Conservation (phyloP, 2,797 vertebrate species). For the Peromyscus nudipes region DNA sequence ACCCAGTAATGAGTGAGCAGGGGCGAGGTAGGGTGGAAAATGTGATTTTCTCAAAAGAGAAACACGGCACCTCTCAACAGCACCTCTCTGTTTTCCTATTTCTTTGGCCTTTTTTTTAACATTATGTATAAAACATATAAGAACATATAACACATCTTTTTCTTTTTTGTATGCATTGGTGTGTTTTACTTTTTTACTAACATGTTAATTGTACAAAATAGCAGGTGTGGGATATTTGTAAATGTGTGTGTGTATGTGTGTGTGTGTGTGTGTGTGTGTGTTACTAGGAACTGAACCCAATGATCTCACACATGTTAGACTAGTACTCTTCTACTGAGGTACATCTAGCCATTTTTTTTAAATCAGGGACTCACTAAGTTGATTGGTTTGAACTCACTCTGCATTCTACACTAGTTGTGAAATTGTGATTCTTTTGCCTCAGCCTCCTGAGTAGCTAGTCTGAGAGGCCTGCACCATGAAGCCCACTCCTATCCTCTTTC, state of each 20-base stretch:
- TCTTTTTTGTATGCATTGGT: too few relatives aligned
- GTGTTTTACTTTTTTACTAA: background rate
- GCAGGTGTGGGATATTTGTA: background rate
- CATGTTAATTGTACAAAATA: background rate
- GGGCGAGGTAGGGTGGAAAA: slow-evolving; percentile 47
- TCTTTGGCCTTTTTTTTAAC: slow-evolving; percentile 27
- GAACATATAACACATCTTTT: background rate
- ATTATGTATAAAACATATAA: background rate
- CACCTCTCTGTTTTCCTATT: background rate
- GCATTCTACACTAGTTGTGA: too few relatives aligned
- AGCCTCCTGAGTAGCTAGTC: too few relatives aligned
- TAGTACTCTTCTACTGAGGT: too few relatives aligned
- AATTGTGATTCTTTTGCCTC: too few relatives aligned
- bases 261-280: too few relatives aligned
- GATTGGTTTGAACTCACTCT: too few relatives aligned
- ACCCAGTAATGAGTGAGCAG: slow-evolving; percentile 13
- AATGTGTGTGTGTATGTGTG: background rate
- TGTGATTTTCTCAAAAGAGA: slow-evolving; percentile 54
- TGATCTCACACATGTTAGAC: too few relatives aligned
- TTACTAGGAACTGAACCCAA: too few relatives aligned
- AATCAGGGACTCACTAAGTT: too few relatives aligned
- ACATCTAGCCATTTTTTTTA: too few relatives aligned
- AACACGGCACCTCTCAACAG: background rate
- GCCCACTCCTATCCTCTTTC: background rate
- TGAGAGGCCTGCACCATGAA: too few relatives aligned